Conservation (phyloP, 2,797 vertebrate genomes). For the Scleropages formosus region DNA sequence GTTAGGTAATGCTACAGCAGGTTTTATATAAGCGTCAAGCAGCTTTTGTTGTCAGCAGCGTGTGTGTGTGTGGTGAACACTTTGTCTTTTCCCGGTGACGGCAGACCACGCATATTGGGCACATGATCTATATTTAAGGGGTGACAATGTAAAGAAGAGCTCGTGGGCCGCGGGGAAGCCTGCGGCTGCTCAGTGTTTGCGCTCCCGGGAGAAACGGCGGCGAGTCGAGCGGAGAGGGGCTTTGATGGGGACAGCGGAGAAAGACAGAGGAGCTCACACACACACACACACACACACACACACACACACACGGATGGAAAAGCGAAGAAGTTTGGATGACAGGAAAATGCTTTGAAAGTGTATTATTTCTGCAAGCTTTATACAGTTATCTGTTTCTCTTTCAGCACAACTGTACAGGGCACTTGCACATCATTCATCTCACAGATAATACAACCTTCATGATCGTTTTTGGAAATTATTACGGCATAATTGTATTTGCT, state of each 20-base stretch:
- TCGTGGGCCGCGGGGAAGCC: constrained; percentile 68
- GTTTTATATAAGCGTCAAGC: too few relatives aligned
- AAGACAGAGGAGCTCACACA: constrained; percentile 53
- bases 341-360: constrained; percentile 41
- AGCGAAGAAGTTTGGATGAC: constrained; percentile 40
- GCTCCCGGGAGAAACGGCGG: constrained; percentile 59
- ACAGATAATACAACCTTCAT: too few relatives aligned
- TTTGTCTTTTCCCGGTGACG: constrained; percentile 35
- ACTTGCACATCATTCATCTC: constrained; percentile 70
- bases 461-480: too few relatives aligned
- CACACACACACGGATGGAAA: neutral
- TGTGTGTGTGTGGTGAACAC: constrained; percentile 17
- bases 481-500: too few relatives aligned
- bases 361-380: constrained; percentile 27
- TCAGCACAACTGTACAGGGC: constrained; percentile 66
- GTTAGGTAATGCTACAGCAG: too few relatives aligned
- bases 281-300: neutral
- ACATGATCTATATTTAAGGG: constrained; percentile 57
- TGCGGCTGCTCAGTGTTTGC: constrained; percentile 58
- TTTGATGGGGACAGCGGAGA: constrained; percentile 56
- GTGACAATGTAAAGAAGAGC: constrained; percentile 55
- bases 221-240: constrained; percentile 57
- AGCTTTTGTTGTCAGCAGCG: neutral
- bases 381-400: too few relatives aligned
- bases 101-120: constrained; percentile 48